Evolutionary conservation across 2,797 vertebrate species (phyloP).

Genomic region (Hephaestus fuliginosus): DNA sequence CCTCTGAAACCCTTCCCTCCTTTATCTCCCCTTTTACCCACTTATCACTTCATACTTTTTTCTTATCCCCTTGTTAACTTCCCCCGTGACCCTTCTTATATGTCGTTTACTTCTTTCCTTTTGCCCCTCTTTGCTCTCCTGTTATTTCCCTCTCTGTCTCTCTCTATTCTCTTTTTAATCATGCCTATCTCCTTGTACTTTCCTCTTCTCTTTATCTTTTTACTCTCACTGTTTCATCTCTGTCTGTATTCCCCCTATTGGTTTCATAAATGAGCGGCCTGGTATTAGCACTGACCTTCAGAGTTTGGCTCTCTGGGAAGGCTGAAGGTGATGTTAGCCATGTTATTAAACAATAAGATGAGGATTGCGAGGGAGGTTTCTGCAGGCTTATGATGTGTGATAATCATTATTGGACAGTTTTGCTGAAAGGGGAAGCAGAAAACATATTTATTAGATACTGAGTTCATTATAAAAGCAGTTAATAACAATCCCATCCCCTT

Average conservation of each 20-base stretch:
- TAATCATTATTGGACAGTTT: conserved; percentile 69
- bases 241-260: conserved; percentile 38
- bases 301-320: conserved; percentile 64
- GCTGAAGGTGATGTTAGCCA: conserved; percentile 67
- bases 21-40: conserved; percentile 36
- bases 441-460: conserved; percentile 49
- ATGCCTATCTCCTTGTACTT: not conserved
- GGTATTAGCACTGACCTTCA: conserved; percentile 80
- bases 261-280: conserved; percentile 66
- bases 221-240: conserved; percentile 24
- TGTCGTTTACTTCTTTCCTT: conserved; percentile 23
- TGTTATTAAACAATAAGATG: conserved; percentile 80
- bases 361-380: conserved; percentile 64
- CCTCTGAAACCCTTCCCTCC: conserved; percentile 60
- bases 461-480: conserved; percentile 44
- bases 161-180: conserved; percentile 10
- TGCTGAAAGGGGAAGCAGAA: conserved; percentile 39
- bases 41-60: conserved; percentile 43
- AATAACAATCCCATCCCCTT: conserved; percentile 25
- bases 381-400: conserved; percentile 66
- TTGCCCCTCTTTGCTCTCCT: conserved; percentile 21
- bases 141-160: conserved; percentile 2
- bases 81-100: conserved; percentile 12
- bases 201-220: conserved; percentile 28
- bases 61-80: conserved; percentile 52